Percentiles rank a stretch among this genome's conserved stretches.
Evolutionary conservation across 1,140 invertebrate species (phyloP).

Genomic region (Bombus turneri): DNA sequence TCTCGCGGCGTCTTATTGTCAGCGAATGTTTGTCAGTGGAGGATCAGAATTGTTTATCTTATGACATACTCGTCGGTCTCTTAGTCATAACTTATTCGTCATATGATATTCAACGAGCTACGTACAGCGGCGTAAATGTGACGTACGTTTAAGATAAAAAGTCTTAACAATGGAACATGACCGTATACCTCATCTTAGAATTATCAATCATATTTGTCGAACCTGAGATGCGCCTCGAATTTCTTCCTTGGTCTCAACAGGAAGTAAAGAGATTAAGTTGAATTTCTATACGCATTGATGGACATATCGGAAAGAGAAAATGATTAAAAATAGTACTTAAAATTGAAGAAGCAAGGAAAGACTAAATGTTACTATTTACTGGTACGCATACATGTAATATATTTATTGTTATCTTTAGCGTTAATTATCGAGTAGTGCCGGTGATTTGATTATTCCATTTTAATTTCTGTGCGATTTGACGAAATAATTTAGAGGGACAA

Average conservation of each 20-base stretch:
- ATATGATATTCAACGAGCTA: constrained; percentile 62
- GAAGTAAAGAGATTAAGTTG: neutral
- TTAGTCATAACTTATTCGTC: constrained; percentile 75
- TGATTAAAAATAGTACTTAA: too few relatives aligned
- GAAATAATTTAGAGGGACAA: neutral
- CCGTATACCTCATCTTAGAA: neutral
- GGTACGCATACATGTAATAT: too few relatives aligned
- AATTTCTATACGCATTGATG: neutral
- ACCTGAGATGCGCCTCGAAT: neutral
- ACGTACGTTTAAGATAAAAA: constrained; percentile 40
- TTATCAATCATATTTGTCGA: constrained; percentile 22
- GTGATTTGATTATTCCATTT: too few relatives aligned
- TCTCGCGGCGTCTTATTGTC: constrained; percentile 66
- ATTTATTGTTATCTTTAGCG: too few relatives aligned
- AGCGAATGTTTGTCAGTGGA: constrained; percentile 69
- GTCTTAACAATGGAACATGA: constrained; percentile 38
- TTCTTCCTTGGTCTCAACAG: neutral
- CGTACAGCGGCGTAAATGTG: constrained; percentile 4
- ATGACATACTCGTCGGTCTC: constrained; percentile 58
- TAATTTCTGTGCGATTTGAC: too few relatives aligned
- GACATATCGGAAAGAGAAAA: neutral
- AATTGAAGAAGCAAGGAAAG: too few relatives aligned
- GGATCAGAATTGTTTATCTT: constrained; percentile 68
- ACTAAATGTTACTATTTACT: too few relatives aligned
- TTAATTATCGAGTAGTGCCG: too few relatives aligned